Evolutionary conservation across 2,113 vertebrate genomes (phyloP), one percentile per base, ranked within the genome.

Genomic region (Hippocampus guttulatus): DNA sequence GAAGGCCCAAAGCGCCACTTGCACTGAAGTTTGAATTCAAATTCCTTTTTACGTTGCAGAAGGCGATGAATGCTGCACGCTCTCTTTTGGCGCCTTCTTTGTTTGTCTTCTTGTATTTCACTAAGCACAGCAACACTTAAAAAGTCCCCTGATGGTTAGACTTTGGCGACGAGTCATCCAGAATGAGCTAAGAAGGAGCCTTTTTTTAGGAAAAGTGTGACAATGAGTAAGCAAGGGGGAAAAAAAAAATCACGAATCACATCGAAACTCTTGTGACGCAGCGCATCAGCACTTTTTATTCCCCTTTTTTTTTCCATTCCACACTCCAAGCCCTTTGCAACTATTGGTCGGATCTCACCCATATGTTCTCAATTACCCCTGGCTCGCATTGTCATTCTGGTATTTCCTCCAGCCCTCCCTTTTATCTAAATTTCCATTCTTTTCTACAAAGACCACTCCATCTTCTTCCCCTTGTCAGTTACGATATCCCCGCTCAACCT

Each of bases 331-430:
- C 54, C 47, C 76, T 73, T 30, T 1, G 63, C 72, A 55, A 79
- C 73, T 75, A 79, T 75, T 84, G 64, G 60, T 77, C 27, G 67
- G 78, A 87, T 87, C 81, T 83, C 73, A 83, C 83, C 85, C 92
- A 92, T 87, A 90, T 92, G 91, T 91, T 93, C 78, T 90, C 90
- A 90, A 91, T 93, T 93, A 92, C 82, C 76, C 92, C 77, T 84
- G 87, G 88, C 78, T 90, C 84, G 86, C 89, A 91, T 92, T 91
- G 89, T 91, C 89, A 88, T 82, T 88, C 83, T 92, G 92, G 91
- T 91, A 93, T 93, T 92, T 92, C 91, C 91, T 91, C 84, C 77
- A 82, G 72, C 83, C 73, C 77, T 76, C 77, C 52, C 25, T 58
- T 81, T 57, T 66, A 64, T 81, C 73, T 67, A 67, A 81, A 66